Conservation (phyloP, 2,888 invertebrate species). For the Dugesia japonica region DNA sequence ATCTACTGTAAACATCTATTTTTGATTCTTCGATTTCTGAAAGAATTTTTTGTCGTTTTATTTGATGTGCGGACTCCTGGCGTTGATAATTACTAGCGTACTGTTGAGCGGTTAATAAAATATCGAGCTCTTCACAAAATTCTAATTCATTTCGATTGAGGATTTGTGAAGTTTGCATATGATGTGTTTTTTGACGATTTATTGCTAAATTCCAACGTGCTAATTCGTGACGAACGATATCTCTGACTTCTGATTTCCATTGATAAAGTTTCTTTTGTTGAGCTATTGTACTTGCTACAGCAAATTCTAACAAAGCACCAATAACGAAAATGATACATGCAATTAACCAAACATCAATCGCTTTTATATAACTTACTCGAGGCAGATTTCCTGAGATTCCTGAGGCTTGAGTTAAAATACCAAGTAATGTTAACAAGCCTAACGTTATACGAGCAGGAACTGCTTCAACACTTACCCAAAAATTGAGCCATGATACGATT, state of each 20-base stretch:
- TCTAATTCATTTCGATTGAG: slow-evolving; percentile 23
- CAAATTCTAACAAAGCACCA: slow-evolving; percentile 34
- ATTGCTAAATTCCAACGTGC: slow-evolving; percentile 22
- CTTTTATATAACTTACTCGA: slow-evolving; percentile 34
- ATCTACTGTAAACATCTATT: slow-evolving; percentile 20
- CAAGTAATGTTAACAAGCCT: slow-evolving; percentile 33
- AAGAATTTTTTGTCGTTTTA: not conserved
- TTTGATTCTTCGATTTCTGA: slow-evolving; percentile 8
- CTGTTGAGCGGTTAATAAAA: slow-evolving; percentile 27
- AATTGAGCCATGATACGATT: slow-evolving; percentile 51
- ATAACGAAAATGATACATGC: slow-evolving; percentile 35
- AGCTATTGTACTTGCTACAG: slow-evolving; percentile 29
- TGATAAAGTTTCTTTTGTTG: slow-evolving; percentile 26
- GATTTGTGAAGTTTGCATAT: slow-evolving; percentile 21
- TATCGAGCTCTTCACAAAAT: slow-evolving; percentile 32
- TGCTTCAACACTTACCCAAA: slow-evolving; percentile 35
- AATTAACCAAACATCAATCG: slow-evolving; percentile 35
- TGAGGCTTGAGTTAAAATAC: slow-evolving; percentile 35
- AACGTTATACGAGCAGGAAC: slow-evolving; percentile 34
- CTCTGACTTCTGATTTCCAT: slow-evolving; percentile 31
- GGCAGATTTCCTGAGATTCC: slow-evolving; percentile 32
- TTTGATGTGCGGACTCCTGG: slow-evolving; percentile 8
- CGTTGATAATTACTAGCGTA: slow-evolving; percentile 1
- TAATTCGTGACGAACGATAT: slow-evolving; percentile 30
- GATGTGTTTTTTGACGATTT: slow-evolving; percentile 26